A percentile compares a stretch with the other conserved stretches of the same genome.
These are phyloP conservation scores for Himalopsyche phryganea DNA, from an alignment of 1,140 invertebrate species.

Conservation along the genomic window DNA sequence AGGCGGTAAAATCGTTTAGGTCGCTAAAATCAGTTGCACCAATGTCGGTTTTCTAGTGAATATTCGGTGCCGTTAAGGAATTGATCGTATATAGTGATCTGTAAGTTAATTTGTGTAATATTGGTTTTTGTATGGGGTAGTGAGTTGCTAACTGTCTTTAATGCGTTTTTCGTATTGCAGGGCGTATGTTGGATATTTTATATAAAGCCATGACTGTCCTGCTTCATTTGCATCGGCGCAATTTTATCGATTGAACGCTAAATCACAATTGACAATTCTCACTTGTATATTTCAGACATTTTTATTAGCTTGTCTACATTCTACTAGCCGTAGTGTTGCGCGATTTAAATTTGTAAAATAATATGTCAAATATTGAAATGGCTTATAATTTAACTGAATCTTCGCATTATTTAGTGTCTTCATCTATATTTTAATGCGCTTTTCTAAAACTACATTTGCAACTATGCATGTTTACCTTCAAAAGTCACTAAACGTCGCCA, in stretches of 20 bases:
- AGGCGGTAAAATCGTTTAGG: background rate
- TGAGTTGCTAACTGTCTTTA: background rate
- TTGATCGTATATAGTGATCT: background rate
- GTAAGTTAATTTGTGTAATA: background rate
- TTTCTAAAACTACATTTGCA: too few relatives aligned
- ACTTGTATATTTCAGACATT: background rate
- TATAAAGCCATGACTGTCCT: background rate
- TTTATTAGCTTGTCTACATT: conserved; percentile 1
- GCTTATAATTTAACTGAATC: background rate
- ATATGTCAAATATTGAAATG: background rate
- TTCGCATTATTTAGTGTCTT: background rate
- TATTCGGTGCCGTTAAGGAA: too few relatives aligned
- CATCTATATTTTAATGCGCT: too few relatives aligned
- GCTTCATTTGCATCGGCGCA: conserved; percentile 22
- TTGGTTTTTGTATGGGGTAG: background rate
- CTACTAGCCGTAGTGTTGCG: background rate
- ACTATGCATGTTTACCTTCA: too few relatives aligned
- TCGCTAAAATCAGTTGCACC: too few relatives aligned
- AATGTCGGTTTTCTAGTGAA: too few relatives aligned
- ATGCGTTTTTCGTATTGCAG: background rate
- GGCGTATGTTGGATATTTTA: background rate
- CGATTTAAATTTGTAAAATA: background rate
- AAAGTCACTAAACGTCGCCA: too few relatives aligned
- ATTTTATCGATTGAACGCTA: conserved; percentile 17
- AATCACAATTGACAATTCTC: background rate